Base-by-base conservation (phyloP, 2,113 vertebrate genomes). In the Etia nguti region DNA sequence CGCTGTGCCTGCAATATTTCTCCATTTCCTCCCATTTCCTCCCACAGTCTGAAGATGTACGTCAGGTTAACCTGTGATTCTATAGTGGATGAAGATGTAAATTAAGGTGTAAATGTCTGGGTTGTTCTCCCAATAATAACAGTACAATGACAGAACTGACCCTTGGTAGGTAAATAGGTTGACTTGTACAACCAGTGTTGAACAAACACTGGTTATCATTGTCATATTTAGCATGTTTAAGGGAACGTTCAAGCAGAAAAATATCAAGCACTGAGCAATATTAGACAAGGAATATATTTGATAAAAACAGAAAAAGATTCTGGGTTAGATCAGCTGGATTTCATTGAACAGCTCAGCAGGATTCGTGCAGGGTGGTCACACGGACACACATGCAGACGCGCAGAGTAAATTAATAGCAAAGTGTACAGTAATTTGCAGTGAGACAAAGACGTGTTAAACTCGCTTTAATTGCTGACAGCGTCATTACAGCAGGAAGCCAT, bases 381-480 rank as follows among this genome's bases (percentile, higher is more conserved):
- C 4, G 2, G 12, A 4, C 52, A 4, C 65, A 75, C 83, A 48
- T 5, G 26, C 70, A 80, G 43, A 80, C 43, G 36, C 77, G 26
- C 84, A 15, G 2, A 86, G 86, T 92, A 86, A 94, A 94, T 94
- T 92, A 92, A 91, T 87, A 86, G 80, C 85, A 82, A 87, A 89
- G 90, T 82, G 92, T 91, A 90, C 80, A 34, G 91, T 93, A 90
- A 94, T 94, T 93, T 95, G 88, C 90, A 82, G 89, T 15, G 90
- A 94, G 88, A 88, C 90, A 90, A 88, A 88, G 89, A 94, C 81
- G 86, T 92, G 91, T 93, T 92, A 93, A 94, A 92, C 87, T 95
- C 80, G 46, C 83, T 91, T 83, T 92, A 92, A 94, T 94, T 93
- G 92, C 79, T 16, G 87, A 86, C 87, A 79, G 70, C 26, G 31